Conservation (phyloP, 1,140 invertebrate genomes). For the Cherax quadricarinatus region DNA sequence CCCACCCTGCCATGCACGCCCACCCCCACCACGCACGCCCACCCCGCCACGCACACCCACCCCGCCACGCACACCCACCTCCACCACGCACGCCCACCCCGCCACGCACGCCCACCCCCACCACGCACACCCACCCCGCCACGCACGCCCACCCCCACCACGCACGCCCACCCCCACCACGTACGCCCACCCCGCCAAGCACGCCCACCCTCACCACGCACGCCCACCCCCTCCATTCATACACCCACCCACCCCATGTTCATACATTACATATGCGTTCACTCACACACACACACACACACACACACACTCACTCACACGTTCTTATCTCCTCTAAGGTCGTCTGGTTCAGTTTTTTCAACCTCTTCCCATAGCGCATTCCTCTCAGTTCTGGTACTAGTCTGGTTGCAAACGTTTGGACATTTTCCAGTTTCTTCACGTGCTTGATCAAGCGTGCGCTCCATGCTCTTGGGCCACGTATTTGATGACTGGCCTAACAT, state of each 20-base stretch:
- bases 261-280: not conserved
- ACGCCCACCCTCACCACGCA: not conserved
- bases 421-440: too few relatives aligned
- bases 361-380: too few relatives aligned
- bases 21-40: not conserved
- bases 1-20: not conserved
- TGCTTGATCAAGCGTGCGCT: too few relatives aligned
- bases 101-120: not conserved
- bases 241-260: not conserved
- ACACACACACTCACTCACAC: not conserved
- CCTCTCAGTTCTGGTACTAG: too few relatives aligned
- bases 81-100: not conserved
- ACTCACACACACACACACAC: not conserved
- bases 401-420: too few relatives aligned
- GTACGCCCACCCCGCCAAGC: not conserved
- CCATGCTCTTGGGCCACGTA: too few relatives aligned
- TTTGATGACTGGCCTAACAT: too few relatives aligned
- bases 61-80: not conserved
- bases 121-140: not conserved
- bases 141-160: not conserved
- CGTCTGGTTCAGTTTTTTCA: too few relatives aligned
- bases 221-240: not conserved
- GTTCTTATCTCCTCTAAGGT: not conserved
- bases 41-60: not conserved
- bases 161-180: too few relatives aligned